Percentiles rank a stretch among this genome's conserved stretches.
These are phyloP conservation scores for Noctua pronuba DNA, from an alignment of 2,888 invertebrate species.

Conservation along the genomic window DNA sequence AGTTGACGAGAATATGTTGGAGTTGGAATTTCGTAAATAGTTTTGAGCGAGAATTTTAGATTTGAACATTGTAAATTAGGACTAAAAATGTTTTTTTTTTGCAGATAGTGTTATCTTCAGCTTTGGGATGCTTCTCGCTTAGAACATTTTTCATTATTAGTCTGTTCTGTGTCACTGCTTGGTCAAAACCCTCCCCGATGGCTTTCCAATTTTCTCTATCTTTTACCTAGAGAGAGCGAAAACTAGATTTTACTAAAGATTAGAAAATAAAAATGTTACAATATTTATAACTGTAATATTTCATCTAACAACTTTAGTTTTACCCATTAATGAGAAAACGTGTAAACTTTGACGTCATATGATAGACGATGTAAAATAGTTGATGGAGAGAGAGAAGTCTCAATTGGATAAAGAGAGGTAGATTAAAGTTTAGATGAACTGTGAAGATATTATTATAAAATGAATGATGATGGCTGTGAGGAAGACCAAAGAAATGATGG, in stretches of 20 bases:
- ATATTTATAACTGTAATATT: neutral
- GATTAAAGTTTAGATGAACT: neutral
- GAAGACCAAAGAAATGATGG: neutral
- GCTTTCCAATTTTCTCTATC: neutral
- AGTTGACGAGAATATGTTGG: slow-evolving; percentile 11
- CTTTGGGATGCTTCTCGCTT: neutral
- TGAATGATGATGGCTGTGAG: neutral
- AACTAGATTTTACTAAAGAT: neutral
- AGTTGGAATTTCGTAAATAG: slow-evolving; percentile 18
- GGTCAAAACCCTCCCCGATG: neutral
- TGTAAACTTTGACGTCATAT: slow-evolving; percentile 33
- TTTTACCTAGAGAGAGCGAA: neutral
- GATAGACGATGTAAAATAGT: slow-evolving; percentile 22
- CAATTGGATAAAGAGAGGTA: neutral
- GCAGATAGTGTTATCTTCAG: neutral
- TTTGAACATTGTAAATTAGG: neutral
- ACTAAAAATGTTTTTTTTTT: neutral
- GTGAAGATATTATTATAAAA: too few species aligned
- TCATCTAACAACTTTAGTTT: neutral
- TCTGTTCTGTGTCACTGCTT: neutral
- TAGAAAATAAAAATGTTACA: neutral
- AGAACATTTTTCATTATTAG: too few species aligned
- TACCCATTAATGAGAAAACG: slow-evolving; percentile 22
- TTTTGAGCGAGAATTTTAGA: slow-evolving; percentile 26
- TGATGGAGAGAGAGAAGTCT: neutral